phyloP scores from a whole-genome alignment of 2,113 vertebrate genomes.

The Odobenus rosmarus region DNA sequence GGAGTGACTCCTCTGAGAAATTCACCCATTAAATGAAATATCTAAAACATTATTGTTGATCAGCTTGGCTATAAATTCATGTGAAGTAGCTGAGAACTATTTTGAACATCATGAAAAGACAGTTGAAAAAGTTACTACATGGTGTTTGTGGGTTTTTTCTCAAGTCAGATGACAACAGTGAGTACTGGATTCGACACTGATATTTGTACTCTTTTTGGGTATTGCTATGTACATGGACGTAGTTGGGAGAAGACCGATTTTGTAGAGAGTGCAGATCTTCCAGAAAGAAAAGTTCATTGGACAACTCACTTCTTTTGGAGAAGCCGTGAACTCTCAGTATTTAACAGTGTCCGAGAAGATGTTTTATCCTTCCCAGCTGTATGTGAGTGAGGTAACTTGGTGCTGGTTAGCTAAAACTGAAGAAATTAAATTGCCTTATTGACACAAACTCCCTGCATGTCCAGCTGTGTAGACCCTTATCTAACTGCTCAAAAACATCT shows the following conservation, averaged over 20 bases:
- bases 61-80: not conserved
- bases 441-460: too few species aligned
- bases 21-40: not conserved
- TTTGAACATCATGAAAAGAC: not conserved
- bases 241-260: not conserved
- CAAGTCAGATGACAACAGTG: not conserved
- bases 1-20: not conserved
- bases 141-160: not conserved
- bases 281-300: not conserved
- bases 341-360: not conserved
- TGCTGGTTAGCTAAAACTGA: not conserved
- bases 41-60: not conserved
- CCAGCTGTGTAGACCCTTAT: fast-evolving
- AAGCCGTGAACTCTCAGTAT: too few species aligned
- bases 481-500: not conserved
- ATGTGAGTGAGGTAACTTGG: not conserved
- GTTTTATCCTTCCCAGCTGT: not conserved
- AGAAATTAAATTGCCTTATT: not conserved
- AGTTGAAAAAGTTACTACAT: not conserved
- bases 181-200: fast-evolving
- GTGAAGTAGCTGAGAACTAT: not conserved
- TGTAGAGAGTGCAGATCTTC: not conserved
- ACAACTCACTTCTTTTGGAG: not conserved
- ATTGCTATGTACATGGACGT: fast-evolving
- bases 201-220: fast-evolving